These are phyloP conservation scores for Typhlichthys subterraneus DNA, from an alignment of 2,797 vertebrate genomes.

Conservation along the genomic window DNA sequence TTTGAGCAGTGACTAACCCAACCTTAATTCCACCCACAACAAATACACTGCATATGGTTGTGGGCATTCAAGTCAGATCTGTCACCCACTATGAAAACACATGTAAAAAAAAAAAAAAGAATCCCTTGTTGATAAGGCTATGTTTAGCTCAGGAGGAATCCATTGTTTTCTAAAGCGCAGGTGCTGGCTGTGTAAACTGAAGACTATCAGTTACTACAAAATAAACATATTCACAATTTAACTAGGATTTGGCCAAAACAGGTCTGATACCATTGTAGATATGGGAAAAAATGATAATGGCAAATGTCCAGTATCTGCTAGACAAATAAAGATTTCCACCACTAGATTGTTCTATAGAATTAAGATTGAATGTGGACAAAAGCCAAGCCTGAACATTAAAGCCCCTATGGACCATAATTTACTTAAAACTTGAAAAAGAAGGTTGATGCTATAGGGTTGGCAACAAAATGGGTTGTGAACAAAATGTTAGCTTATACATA, in stretches of 20 bases:
- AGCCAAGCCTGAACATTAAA: no score
- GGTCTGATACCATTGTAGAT: neutral
- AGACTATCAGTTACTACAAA: neutral
- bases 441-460: no score
- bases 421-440: no score
- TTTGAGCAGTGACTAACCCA: no score
- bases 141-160: slow-evolving; percentile 1
- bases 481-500: no score
- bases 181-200: neutral
- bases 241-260: neutral
- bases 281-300: neutral
- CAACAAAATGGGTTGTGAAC: no score
- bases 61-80: slow-evolving; percentile 1
- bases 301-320: neutral
- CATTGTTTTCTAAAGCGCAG: neutral
- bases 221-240: neutral
- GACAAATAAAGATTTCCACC: neutral
- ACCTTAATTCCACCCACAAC: neutral
- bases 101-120: neutral
- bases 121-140: slow-evolving; percentile 5
- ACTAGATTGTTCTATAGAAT: no score
- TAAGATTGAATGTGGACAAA: no score
- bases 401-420: no score
- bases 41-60: neutral
- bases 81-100: neutral